Evolutionary conservation across 1,140 invertebrate species (phyloP).

Genomic region (Drosophila insularis): DNA sequence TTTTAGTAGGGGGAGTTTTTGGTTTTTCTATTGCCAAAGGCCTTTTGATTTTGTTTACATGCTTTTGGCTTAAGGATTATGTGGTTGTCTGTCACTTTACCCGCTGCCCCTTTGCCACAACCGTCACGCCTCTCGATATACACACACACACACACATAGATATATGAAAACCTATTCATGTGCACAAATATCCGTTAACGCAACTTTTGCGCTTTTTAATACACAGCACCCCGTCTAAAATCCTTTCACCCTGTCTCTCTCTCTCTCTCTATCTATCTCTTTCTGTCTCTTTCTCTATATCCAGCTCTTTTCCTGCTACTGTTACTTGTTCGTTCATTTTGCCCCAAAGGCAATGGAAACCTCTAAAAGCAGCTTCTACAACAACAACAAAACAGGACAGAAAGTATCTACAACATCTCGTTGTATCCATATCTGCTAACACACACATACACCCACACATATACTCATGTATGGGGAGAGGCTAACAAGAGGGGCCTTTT

Average conservation of each 20-base stretch:
- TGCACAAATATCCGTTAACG: constrained; percentile 56
- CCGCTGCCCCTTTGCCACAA: not conserved
- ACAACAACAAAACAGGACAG: constrained; percentile 33
- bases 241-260: constrained; percentile 5
- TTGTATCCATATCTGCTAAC: constrained; percentile 9
- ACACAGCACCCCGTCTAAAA: constrained; percentile 32
- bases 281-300: not conserved
- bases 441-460: not conserved
- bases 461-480: not conserved
- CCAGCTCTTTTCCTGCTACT: constrained; percentile 6
- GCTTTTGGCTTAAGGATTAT: constrained; percentile 62
- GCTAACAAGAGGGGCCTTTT: constrained; percentile 15
- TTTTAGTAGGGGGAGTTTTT: not conserved
- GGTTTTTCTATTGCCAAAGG: constrained; percentile 32
- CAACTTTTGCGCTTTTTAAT: constrained; percentile 72
- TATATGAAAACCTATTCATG: constrained; percentile 54
- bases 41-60: constrained; percentile 50
- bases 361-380: constrained; percentile 56
- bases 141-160: constrained; percentile 25
- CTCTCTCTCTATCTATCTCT: not conserved
- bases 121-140: not conserved
- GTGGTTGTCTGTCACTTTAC: constrained; percentile 23
- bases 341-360: constrained; percentile 49
- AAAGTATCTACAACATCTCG: constrained; percentile 16
- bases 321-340: constrained; percentile 40